Base-by-base conservation (phyloP, 2,113 vertebrate species). In the Epinephelus fuscoguttatus region DNA sequence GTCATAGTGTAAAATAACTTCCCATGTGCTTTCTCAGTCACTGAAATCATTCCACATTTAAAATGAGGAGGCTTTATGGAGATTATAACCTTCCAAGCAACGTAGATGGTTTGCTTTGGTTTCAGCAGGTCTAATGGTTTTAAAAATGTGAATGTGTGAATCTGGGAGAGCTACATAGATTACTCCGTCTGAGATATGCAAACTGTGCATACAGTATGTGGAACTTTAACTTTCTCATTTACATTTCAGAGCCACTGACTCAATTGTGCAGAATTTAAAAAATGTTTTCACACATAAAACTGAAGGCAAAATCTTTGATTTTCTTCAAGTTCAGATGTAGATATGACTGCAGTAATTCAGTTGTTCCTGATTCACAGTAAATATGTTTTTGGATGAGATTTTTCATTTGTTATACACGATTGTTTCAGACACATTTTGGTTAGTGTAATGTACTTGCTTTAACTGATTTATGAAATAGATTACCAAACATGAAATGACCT, bases 381-480 rank as follows among this genome's bases (percentile, higher is more conserved):
- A 21, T 55, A 52, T 2, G n/a, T 53, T 10, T 53, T 47, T 7
- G 6, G 18, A 27, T 57, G 40, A 40, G 15, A 64, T 63, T 14
- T 37, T 13, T 55, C 1, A 25, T 57, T 27, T 70, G 21, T 76
- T 1, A 14, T 21, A 47, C 55, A 47, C 19, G 2, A 0, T 8
- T 60, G 13, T 9, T 72, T 57, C 19, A 62, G 2, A 71, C 6
- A 49, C 0, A 12, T 0, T 2, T 45, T 69, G 8, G 74, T 21
- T 45, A 40, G 15, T 59, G 40, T 47, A 3, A 50, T 61, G 23
- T 13, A 19, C 10, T 59, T 17, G 2, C 3, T 56, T 49, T 23
- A 9, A 75, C 11, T 45, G 74, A 64, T 77, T 67, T 30, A 11
- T 49, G 47, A 60, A 84, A 68, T 69, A 60, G 70, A 78, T 49